Evolutionary conservation across 2,888 invertebrate genomes (phyloP), one percentile per base, ranked within the genome.

Genomic region (Agrotis exclamationis): DNA sequence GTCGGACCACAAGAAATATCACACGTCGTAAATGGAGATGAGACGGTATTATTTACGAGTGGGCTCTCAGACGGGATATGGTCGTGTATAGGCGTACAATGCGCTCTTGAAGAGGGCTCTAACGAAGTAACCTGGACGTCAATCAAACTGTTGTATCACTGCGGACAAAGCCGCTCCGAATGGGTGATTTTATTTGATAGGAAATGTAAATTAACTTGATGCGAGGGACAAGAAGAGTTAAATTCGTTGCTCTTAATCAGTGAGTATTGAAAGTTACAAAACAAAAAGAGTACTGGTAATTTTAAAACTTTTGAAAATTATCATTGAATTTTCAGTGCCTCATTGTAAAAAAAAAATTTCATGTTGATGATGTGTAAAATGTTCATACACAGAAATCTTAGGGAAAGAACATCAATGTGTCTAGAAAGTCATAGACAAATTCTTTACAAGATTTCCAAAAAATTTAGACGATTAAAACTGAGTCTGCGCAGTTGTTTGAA

Each of bases 71-170:
- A 81, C 82, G 83, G 78, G 65, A 69, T 75, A 76, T 82, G 79
- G 65, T 64, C 73, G 60, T 67, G 77, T 74, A 20, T 54, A 65
- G 50, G 66, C 79, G 79, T 73, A 83, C 88, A 87, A 88, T 89
- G 79, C 72, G 85, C 87, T 88, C 88, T 87, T 90, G 91, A 93
- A 92, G 90, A 90, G 90, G 79, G 87, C 83, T 87, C 88, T 92
- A 92, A 94, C 91, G 92, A 93, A 93, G 89, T 90, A 88, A 89
- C 85, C 87, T 87, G 82, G 83, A 87, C 91, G 93, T 93, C 94
- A 94, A 93, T 94, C 95, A 93, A 88, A 80, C 73, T 77, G 79
- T 82, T 86, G 86, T 89, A 85, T 81, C 82, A 75, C 80, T 67
- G 80, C 76, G 68, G 56, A 79, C 79, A 79, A 79, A 72, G 76